phyloP scores from a whole-genome alignment of 2,888 invertebrate species.

The Cephus nigrinus region DNA sequence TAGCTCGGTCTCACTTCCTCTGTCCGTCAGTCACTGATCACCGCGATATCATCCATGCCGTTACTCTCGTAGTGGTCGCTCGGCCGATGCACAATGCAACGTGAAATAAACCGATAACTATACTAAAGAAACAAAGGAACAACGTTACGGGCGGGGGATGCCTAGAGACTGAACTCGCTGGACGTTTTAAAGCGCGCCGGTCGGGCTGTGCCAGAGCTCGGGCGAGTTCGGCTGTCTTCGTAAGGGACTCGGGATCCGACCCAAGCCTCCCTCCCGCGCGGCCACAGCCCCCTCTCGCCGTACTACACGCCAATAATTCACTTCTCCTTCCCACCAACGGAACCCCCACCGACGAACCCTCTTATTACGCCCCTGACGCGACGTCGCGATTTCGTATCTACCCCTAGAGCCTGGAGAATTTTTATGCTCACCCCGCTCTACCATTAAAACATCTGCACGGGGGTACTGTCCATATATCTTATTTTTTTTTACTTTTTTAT shows the following conservation, averaged over 20 bases:
- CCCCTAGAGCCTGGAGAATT: too few relatives aligned
- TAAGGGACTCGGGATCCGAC: neutral
- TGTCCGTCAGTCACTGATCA: neutral
- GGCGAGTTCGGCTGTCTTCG: conserved; percentile 26
- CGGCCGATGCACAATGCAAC: too few relatives aligned
- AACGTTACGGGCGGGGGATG: conserved; percentile 54
- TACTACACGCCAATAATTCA: conserved; percentile 21
- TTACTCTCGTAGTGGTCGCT: too few relatives aligned
- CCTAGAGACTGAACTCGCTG: conserved; percentile 48
- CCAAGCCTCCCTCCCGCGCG: neutral
- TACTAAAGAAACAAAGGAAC: conserved; percentile 56
- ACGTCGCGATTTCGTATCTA: too few relatives aligned
- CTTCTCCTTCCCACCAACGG: neutral
- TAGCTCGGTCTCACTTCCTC: neutral
- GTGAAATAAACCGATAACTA: conserved; percentile 38
- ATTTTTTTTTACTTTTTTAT: too few relatives aligned
- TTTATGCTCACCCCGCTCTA: too few relatives aligned
- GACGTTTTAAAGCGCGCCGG: conserved; percentile 19
- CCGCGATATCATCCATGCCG: neutral
- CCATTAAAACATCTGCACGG: too few relatives aligned
- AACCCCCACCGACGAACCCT: too few relatives aligned
- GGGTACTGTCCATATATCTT: too few relatives aligned
- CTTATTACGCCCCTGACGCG: too few relatives aligned
- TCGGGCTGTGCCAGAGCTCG: conserved; percentile 20
- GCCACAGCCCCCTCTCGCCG: conserved; percentile 19